Evolutionary conservation across 2,797 vertebrate genomes (phyloP), one percentile per base, ranked within the genome.

Genomic region (Oryzias sinensis): DNA sequence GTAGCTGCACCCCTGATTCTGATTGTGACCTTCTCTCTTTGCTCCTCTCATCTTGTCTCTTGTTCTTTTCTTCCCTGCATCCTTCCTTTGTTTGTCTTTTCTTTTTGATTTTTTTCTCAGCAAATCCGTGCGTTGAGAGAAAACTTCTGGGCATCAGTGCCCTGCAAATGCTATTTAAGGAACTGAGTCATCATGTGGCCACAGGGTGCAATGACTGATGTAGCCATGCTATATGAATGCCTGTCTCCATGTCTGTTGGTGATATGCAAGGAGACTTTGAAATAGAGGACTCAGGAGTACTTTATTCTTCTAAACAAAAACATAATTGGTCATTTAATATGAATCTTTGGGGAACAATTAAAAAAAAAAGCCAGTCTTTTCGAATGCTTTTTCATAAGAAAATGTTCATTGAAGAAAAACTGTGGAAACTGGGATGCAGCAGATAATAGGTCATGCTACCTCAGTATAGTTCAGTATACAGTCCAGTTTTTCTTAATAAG

Each of bases 121-220:
- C 7, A 33, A 33, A 33, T 37, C 33, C 11, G 33, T 37, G 33
- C 13, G 33, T 9, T 37, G 66, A 2, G n/a, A 61, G 74, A 72
- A 72, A 79, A 76, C 76, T 79, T 70, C 67, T 44, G 53, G 56
- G 70, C 83, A 82, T 83, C 86, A 86, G 84, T 89, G 81, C 77
- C 72, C 74, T 68, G 82, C 79, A 87, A 88, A 90, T 81, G 69
- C 77, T 81, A 89, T 37, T 89, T 88, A 87, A 84, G 84, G 80
- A 62, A 68, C 66, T 75, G 77, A 87, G 79, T 85, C 85, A 86
- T 83, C 78, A 57, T 86, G 86, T 82, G 77, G 79, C 70, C 79
- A 57, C 54, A 44, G 81, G 76, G 67, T 52, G 74, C 40, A 70
- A 62, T 74, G 81, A 65, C 77, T 64, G 72, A 72, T 78, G 79